Conservation (phyloP, 2,113 vertebrate genomes). For the Melierax canorus region DNA sequence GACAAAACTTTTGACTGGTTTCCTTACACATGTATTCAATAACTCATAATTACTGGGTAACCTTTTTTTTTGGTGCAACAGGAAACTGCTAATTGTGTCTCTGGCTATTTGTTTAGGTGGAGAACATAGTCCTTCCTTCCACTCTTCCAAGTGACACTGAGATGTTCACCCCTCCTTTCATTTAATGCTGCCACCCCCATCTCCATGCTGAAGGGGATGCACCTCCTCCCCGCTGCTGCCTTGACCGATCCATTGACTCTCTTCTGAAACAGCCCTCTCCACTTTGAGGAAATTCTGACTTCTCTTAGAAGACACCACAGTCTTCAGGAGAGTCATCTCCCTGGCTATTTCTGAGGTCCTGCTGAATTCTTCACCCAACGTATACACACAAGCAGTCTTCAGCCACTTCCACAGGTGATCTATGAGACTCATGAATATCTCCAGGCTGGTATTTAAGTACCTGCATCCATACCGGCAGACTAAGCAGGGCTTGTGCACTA, state of each 20-base stretch:
- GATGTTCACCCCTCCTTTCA: background rate
- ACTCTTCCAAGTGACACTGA: background rate
- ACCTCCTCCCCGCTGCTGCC: background rate
- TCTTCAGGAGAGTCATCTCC: background rate
- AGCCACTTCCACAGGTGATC: background rate
- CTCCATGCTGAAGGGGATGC: background rate
- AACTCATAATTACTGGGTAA: background rate
- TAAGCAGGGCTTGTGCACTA: background rate
- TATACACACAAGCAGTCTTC: background rate
- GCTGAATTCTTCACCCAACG: background rate
- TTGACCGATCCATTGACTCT: accelerated
- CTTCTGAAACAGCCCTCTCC: background rate
- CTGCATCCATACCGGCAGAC: background rate
- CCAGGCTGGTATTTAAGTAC: background rate
- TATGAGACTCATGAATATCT: background rate
- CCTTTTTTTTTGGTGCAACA: background rate
- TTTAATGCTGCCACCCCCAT: background rate
- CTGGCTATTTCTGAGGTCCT: background rate
- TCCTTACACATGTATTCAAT: background rate
- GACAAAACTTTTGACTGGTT: background rate
- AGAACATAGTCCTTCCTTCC: background rate
- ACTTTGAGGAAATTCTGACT: background rate
- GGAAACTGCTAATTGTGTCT: background rate
- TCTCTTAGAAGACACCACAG: background rate
- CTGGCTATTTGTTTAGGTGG: background rate